Evolutionary conservation across 2,113 vertebrate species (phyloP).

Genomic region (Phocoena sinus): DNA sequence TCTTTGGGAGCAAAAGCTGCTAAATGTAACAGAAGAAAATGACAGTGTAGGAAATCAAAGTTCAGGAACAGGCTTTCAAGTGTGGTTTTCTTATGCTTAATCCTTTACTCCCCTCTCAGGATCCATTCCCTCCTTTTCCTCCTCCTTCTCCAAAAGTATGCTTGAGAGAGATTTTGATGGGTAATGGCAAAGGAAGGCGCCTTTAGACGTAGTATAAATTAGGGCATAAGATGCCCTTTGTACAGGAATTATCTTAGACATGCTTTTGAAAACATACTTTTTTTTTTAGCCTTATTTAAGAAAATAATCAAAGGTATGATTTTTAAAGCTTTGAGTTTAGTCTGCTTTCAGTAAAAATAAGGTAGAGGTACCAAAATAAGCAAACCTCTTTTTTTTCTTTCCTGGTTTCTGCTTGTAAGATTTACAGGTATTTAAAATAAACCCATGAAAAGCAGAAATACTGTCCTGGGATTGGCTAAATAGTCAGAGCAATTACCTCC

Average conservation of each 20-base stretch:
- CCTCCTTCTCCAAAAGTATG: background rate
- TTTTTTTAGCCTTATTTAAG: constrained; percentile 54
- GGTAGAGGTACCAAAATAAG: constrained; percentile 71
- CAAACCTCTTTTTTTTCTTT: constrained; percentile 71
- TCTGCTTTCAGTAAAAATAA: constrained; percentile 77
- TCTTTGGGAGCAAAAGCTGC: constrained; percentile 49
- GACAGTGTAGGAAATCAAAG: constrained; percentile 46
- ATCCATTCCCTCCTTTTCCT: background rate
- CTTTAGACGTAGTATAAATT: constrained; percentile 51
- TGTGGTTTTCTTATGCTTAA: constrained; percentile 26
- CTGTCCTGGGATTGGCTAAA: constrained; percentile 78
- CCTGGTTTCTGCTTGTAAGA: constrained; percentile 79
- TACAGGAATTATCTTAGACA: constrained; percentile 62
- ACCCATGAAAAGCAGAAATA: constrained; percentile 78
- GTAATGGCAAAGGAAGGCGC: constrained; percentile 37
- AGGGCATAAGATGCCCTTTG: background rate
- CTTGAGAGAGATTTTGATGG: constrained; percentile 50
- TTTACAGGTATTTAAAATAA: constrained; percentile 84
- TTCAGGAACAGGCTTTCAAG: constrained; percentile 59
- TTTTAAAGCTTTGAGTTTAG: constrained; percentile 66
- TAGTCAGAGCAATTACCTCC: constrained; percentile 77
- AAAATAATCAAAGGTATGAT: constrained; percentile 68
- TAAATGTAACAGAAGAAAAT: constrained; percentile 39
- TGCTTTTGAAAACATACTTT: constrained; percentile 58
- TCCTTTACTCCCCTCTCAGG: background rate